Percentiles rank a stretch among this genome's conserved stretches.
Evolutionary conservation across 2,113 vertebrate species (phyloP).

Genomic region (Prochilodus magdalenae): DNA sequence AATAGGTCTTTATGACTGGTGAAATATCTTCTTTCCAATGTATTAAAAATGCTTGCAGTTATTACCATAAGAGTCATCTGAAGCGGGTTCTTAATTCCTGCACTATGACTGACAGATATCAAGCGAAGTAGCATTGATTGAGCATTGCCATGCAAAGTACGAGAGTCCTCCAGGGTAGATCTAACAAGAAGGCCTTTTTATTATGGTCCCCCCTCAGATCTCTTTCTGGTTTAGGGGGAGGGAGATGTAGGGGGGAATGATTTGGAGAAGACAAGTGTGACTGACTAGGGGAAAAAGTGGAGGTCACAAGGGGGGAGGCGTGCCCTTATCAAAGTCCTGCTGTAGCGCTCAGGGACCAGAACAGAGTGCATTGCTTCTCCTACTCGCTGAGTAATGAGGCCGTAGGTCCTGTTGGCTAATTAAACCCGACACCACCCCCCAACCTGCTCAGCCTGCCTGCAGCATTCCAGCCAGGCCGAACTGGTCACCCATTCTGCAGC

Average conservation of each 20-base stretch:
- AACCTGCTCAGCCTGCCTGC: constrained; percentile 59
- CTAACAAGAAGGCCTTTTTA: not conserved
- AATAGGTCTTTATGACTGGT: constrained; percentile 1
- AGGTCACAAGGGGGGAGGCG: not conserved
- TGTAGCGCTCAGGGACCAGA: constrained; percentile 6
- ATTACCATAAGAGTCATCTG: not conserved
- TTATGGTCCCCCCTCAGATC: constrained; percentile 23
- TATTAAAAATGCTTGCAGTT: not conserved
- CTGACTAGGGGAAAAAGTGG: not conserved
- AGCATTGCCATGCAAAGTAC: constrained; percentile 29
- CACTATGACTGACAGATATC: constrained; percentile 39
- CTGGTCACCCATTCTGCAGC: not conserved
- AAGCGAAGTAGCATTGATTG: constrained; percentile 32
- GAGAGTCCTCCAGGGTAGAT: constrained; percentile 7
- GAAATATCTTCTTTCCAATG: not conserved
- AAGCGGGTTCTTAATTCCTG: constrained; percentile 41
- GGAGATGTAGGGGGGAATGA: not conserved
- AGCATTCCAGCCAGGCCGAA: constrained; percentile 9
- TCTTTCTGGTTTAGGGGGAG: not conserved
- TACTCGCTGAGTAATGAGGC: constrained; percentile 68
- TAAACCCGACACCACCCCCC: constrained; percentile 67
- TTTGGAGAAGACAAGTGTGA: not conserved
- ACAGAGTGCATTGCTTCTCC: constrained; percentile 51
- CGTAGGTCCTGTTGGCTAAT: constrained; percentile 68
- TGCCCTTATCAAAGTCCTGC: constrained; percentile 43